These are phyloP conservation scores for Carassius carassius DNA, from an alignment of 2,113 vertebrate species.

Conservation along the genomic window DNA sequence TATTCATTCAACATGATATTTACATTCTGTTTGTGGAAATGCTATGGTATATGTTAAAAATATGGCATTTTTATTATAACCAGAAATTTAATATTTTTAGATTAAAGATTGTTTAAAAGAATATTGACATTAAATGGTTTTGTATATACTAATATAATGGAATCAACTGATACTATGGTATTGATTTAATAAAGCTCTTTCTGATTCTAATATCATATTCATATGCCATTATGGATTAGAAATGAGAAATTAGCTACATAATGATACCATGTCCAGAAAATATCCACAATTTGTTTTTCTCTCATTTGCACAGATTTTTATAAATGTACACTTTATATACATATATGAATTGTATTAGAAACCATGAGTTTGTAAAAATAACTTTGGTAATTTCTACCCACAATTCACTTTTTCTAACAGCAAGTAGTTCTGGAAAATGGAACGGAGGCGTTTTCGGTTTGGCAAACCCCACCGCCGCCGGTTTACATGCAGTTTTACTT, in stretches of 20 bases:
- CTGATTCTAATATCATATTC: neutral
- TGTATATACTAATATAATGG: too few species aligned
- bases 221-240: too few species aligned
- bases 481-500: conserved; percentile 97
- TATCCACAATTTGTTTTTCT: too few species aligned
- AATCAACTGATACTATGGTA: too few species aligned
- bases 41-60: too few species aligned
- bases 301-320: neutral
- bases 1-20: too few species aligned
- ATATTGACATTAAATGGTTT: too few species aligned
- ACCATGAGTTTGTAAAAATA: neutral
- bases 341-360: neutral
- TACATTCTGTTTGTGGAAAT: too few species aligned
- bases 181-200: too few species aligned
- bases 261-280: neutral
- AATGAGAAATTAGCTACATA: too few species aligned
- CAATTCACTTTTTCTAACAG: conserved; percentile 65
- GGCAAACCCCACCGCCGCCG: conserved; percentile 85
- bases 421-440: conserved; percentile 85
- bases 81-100: neutral
- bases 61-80: neutral
- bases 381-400: neutral
- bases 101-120: too few species aligned
- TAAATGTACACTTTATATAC: neutral
- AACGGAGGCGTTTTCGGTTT: conserved; percentile 83